These are phyloP conservation scores for Thyatira batis DNA, from an alignment of 2,888 invertebrate species.

Conservation along the genomic window DNA sequence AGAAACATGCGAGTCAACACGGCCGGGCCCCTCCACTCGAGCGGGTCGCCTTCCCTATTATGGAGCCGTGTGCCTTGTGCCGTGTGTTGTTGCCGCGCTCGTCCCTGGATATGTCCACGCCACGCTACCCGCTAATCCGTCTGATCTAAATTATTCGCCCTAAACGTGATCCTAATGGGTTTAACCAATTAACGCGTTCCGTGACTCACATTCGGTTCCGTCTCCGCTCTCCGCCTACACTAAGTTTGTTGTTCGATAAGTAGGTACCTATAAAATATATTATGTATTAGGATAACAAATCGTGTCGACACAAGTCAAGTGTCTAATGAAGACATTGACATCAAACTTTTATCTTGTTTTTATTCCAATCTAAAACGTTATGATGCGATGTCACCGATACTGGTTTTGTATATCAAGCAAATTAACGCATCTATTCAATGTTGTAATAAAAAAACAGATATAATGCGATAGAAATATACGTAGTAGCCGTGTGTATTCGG, in stretches of 20 bases:
- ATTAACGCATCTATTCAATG: background rate
- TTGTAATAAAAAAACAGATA: background rate
- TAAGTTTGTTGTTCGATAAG: background rate
- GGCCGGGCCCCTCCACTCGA: constrained; percentile 40
- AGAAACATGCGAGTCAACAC: constrained; percentile 79
- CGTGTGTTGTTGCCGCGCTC: constrained; percentile 36
- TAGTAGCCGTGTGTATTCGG: constrained; percentile 29
- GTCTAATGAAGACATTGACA: background rate
- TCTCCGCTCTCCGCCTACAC: background rate
- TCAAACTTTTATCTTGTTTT: background rate
- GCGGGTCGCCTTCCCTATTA: constrained; percentile 36
- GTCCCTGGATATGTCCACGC: constrained; percentile 29
- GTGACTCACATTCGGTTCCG: background rate
- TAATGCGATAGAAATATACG: background rate
- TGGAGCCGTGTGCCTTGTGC: constrained; percentile 38
- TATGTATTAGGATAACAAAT: background rate
- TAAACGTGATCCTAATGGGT: background rate
- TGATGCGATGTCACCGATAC: background rate
- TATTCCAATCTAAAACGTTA: background rate
- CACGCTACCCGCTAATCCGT: constrained; percentile 59
- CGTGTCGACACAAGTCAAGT: constrained; percentile 1
- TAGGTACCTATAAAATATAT: background rate
- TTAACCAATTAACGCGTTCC: constrained; percentile 20
- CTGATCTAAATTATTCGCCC: constrained; percentile 42
- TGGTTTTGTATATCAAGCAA: background rate